Percentiles rank a stretch among this genome's conserved stretches.
Conservation (phyloP, 1,140 invertebrate genomes). For the Caenorhabditis remanei region DNA sequence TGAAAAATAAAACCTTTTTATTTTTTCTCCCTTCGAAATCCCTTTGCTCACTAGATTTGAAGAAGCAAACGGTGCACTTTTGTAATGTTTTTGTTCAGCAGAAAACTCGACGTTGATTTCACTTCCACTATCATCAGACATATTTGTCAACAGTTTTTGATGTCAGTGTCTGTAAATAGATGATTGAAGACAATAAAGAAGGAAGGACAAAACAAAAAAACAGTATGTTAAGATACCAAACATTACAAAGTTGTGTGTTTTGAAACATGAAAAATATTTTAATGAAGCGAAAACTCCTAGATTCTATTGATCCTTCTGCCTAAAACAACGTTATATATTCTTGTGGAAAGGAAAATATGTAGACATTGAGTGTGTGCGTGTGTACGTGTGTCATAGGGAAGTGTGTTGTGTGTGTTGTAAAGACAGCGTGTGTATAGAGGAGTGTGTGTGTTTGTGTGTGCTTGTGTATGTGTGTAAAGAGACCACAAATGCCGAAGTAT, state of each 20-base stretch:
- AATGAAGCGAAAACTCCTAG: no score
- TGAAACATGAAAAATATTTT: background rate
- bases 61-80: background rate
- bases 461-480: no score
- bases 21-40: background rate
- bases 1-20: background rate
- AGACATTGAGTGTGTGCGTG: no score
- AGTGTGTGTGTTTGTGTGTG: no score
- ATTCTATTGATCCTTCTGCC: no score
- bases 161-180: constrained; percentile 17
- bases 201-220: background rate
- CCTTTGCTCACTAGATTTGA: constrained; percentile 24
- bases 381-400: no score
- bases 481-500: no score
- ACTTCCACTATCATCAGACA: constrained; percentile 24
- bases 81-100: background rate
- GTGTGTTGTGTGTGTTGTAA: no score
- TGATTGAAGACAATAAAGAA: background rate
- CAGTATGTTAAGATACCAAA: constrained; percentile 23
- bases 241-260: background rate
- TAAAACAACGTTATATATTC: no score
- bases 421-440: no score
- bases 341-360: no score
- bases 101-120: background rate
- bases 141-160: constrained; percentile 25